Evolutionary conservation across 2,888 invertebrate genomes (phyloP).

Genomic region (Carterocephalus palaemon): DNA sequence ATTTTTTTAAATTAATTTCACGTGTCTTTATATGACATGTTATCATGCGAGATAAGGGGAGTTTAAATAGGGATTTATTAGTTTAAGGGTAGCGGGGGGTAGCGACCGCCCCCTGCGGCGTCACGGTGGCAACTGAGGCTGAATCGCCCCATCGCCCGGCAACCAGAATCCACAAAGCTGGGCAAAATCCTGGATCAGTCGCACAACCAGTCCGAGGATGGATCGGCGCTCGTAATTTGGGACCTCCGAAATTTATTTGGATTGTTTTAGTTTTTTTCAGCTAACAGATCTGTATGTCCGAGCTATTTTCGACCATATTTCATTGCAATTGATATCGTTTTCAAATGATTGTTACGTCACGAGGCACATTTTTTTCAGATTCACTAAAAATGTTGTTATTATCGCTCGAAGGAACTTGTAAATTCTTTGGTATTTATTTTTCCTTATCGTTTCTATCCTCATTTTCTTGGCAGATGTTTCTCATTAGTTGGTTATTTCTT

Average conservation of each 20-base stretch:
- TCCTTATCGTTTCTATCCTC: no score
- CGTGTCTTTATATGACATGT: neutral
- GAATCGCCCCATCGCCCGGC: constrained; percentile 31
- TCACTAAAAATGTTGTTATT: constrained; percentile 6
- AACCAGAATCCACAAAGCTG: constrained; percentile 41
- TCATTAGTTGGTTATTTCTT: no score
- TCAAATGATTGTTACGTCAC: neutral
- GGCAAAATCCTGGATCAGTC: constrained; percentile 36
- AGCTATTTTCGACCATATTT: neutral
- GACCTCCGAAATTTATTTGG: constrained; percentile 22
- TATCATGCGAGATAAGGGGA: constrained; percentile 23
- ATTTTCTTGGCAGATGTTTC: no score
- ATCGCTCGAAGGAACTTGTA: no score
- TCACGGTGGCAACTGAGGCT: constrained; percentile 38
- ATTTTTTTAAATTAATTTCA: constrained; percentile 25
- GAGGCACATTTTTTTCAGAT: neutral
- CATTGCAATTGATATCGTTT: neutral
- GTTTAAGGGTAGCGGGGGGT: constrained; percentile 26
- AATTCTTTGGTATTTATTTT: no score
- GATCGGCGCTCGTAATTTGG: constrained; percentile 11
- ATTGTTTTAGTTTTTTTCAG: constrained; percentile 20
- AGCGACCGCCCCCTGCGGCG: constrained; percentile 37
- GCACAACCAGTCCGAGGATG: constrained; percentile 23
- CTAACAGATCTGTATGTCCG: constrained; percentile 3
- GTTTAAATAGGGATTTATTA: constrained; percentile 28